Evolutionary conservation across 2,888 invertebrate genomes (phyloP).

Genomic region (Branchellion lobata): DNA sequence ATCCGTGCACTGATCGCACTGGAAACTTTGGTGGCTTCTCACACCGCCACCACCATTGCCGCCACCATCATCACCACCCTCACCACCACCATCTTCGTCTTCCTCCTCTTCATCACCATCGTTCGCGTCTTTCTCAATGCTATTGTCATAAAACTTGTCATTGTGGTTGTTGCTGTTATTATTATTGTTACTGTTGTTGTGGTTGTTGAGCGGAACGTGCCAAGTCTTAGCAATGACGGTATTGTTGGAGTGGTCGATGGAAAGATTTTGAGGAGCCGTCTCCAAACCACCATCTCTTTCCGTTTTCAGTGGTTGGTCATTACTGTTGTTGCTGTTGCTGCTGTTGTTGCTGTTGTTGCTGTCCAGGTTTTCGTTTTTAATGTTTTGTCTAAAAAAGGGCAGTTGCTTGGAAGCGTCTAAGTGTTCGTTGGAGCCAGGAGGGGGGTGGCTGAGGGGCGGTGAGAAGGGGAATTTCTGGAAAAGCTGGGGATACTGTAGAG

Average conservation of each 20-base stretch:
- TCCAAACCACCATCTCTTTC: not conserved
- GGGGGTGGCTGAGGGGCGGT: not conserved
- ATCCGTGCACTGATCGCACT: conserved; percentile 6
- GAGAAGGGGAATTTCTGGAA: not conserved
- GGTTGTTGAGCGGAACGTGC: conserved; percentile 34
- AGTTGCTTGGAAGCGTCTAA: not conserved
- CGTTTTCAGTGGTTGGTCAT: not conserved
- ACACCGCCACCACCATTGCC: not conserved
- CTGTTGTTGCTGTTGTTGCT: conserved; percentile 8
- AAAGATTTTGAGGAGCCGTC: not conserved
- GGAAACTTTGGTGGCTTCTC: not conserved
- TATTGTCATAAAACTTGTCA: not conserved
- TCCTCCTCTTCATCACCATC: not conserved
- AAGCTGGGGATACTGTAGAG: conserved; percentile 2
- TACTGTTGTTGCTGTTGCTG: not conserved
- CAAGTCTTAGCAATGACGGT: conserved; percentile 42
- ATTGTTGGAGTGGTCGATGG: not conserved
- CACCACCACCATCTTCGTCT: conserved; percentile 1
- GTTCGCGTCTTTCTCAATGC: conserved; percentile 10
- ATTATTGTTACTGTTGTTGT: not conserved
- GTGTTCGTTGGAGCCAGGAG: not conserved
- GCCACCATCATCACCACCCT: not conserved
- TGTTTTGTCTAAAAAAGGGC: not conserved
- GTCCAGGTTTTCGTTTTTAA: conserved; percentile 36
- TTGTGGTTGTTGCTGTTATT: not conserved